Percentiles rank a stretch among this genome's conserved stretches.
Conservation (phyloP, 2,888 invertebrate genomes). For the Dexiosoma caninum region DNA sequence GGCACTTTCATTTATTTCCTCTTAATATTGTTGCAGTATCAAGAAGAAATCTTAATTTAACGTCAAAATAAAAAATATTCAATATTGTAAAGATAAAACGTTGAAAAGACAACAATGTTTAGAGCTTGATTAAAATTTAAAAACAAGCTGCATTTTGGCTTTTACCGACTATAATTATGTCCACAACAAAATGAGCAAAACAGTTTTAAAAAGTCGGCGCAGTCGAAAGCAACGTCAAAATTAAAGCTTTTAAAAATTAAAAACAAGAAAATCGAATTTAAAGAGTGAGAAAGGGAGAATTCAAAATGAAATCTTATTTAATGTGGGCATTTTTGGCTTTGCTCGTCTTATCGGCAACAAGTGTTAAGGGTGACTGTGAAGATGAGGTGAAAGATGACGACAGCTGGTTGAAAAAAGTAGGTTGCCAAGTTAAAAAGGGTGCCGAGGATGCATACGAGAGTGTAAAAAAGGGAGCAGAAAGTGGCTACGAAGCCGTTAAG, state of each 20-base stretch:
- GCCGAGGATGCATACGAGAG: constrained; percentile 70
- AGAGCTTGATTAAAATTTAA: neutral
- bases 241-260: neutral
- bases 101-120: too few relatives aligned
- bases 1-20: too few relatives aligned
- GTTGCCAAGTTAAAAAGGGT: constrained; percentile 72
- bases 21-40: too few relatives aligned
- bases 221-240: constrained; percentile 7
- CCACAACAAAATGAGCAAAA: neutral
- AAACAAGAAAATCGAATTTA: neutral
- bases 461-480: constrained; percentile 73
- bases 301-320: constrained; percentile 67
- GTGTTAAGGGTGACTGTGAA: constrained; percentile 67
- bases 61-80: too few relatives aligned
- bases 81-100: too few relatives aligned
- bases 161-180: constrained; percentile 16
- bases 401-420: constrained; percentile 71
- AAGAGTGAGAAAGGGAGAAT: too few relatives aligned
- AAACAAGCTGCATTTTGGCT: neutral
- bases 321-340: constrained; percentile 64
- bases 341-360: constrained; percentile 56
- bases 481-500: constrained; percentile 70
- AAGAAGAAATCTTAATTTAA: too few relatives aligned
- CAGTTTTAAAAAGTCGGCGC: constrained; percentile 29
- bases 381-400: constrained; percentile 46